Evolutionary conservation across 35 echinoderm and acorn worm species (phyloP).

Genomic region (Anneissia japonica): DNA sequence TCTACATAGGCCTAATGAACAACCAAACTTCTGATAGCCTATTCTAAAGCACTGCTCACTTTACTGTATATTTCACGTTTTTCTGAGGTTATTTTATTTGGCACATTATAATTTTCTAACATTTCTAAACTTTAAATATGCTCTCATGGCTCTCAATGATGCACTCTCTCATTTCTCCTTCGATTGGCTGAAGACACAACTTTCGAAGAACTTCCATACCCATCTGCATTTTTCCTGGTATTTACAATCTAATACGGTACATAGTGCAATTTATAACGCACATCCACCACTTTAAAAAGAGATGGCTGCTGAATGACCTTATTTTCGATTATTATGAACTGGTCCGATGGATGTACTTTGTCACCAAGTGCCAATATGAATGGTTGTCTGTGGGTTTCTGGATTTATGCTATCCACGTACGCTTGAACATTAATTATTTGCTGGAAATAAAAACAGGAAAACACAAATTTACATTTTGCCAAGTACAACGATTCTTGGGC

Average conservation of each 20-base stretch:
- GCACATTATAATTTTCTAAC: too few species aligned
- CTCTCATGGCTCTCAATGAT: background rate
- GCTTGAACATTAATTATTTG: background rate
- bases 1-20: too few species aligned
- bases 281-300: slow-evolving; percentile 20
- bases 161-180: background rate
- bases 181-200: background rate
- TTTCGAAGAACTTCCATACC: slow-evolving; percentile 35
- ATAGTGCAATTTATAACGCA: slow-evolving; percentile 23
- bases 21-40: too few species aligned
- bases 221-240: slow-evolving; percentile 22
- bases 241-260: slow-evolving; percentile 18
- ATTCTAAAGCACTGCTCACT: too few species aligned
- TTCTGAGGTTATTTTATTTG: too few species aligned
- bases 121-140: background rate
- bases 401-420: background rate
- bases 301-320: background rate
- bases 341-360: background rate
- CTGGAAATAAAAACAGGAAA: background rate
- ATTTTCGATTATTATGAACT: background rate
- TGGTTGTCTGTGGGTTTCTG: background rate
- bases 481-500: too few species aligned
- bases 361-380: background rate
- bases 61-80: too few species aligned
- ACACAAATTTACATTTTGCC: too few species aligned